phyloP scores from a whole-genome alignment of 2,888 invertebrate species.

The Heliconius hortense region DNA sequence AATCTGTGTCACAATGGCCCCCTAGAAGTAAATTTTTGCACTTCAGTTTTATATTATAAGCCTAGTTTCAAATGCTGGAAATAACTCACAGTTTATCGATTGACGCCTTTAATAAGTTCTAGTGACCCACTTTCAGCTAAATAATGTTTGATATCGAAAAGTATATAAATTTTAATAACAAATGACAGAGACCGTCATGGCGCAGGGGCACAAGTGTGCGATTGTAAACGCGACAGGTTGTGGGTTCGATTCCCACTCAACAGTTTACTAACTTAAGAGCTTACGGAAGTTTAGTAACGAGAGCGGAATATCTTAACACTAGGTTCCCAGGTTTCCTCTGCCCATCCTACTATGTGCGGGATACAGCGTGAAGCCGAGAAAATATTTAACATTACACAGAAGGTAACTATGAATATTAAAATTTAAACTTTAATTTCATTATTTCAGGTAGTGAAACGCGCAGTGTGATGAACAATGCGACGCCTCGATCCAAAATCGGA shows the following conservation, averaged over 20 bases:
- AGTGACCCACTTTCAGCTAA: too few species aligned
- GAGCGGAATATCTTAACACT: neutral
- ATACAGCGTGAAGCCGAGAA: neutral
- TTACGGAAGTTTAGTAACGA: neutral
- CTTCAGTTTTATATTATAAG: too few species aligned
- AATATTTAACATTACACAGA: neutral
- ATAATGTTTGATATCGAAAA: too few species aligned
- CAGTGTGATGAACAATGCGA: constrained; percentile 99
- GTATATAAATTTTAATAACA: too few species aligned
- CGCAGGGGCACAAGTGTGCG: too few species aligned
- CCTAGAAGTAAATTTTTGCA: too few species aligned
- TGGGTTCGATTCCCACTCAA: too few species aligned
- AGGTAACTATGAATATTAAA: neutral
- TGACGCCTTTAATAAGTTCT: neutral
- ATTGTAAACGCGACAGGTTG: too few species aligned
- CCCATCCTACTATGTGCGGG: neutral
- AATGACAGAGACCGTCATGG: too few species aligned
- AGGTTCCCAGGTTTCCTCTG: neutral
- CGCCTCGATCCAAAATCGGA: constrained; percentile 97
- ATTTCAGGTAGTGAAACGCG: constrained; percentile 93
- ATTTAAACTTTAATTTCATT: neutral
- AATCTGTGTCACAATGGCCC: too few species aligned
- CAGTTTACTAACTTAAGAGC: too few species aligned
- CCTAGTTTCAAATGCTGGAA: neutral
- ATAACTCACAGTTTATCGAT: neutral